Evolutionary conservation across 2,888 invertebrate species (phyloP), one percentile per base, ranked within the genome.

Genomic region (Stenichneumon culpator): DNA sequence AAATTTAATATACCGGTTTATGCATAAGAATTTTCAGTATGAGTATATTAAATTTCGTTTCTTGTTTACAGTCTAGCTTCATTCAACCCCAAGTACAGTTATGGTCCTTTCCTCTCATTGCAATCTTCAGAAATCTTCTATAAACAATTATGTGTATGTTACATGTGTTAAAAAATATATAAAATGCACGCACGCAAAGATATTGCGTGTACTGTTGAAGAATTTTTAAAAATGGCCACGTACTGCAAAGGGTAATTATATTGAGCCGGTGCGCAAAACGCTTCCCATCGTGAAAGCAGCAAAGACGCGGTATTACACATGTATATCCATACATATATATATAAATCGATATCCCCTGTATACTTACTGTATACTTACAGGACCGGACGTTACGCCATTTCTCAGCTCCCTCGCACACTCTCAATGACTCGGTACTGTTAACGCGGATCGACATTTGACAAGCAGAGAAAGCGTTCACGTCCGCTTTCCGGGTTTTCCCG

Each of bases 371-470:
- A 52, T 73, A 78, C 73, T 52, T 68, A 39, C 68, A 65, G 68
- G 68, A 86, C 87, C 90, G 90, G 90, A 91, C 83, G 82, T 92
- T 92, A 89, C 86, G 85, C 90, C 90, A 90, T 77, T 84, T 77
- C 74, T 85, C 86, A 82, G 65, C 70, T 78, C 77, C 78, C 73
- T 63, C 63, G 28, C 22, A 36, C 6, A 69, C 52, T 28, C 25
- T 69, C 36, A 22, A 32, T 70, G 67, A 73, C 68, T 80, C 72
- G 50, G 54, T 70, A 50, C 68, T 57, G 75, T 65, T 57, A 72
- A 72, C 47, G 80, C 70, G 65, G 69, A 73, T 74, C 86, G 82
- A 87, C 86, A 79, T 78, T 75, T 83, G 84, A 89, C 87, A 73
- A 70, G 74, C 82, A 79, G 91, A 89, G 91, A 92, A 92, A 92